A percentile compares a stretch with the other conserved stretches of the same genome.
These are phyloP conservation scores for Paramisgurnus dabryanus DNA, from an alignment of 2,113 vertebrate species.

Conservation along the genomic window DNA sequence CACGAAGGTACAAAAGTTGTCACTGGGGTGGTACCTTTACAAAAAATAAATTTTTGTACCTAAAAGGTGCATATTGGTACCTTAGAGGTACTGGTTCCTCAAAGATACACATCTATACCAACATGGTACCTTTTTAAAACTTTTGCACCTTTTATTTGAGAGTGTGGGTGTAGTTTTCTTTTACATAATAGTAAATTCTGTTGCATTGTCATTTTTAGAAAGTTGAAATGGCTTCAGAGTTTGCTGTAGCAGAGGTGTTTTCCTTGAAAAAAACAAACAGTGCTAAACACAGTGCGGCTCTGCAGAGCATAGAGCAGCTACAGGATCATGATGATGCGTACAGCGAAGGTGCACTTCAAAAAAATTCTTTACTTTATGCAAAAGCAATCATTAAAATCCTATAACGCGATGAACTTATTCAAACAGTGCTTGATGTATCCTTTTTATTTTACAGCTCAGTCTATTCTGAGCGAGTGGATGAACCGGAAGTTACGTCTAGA, in stretches of 20 bases:
- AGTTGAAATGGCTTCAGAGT: constrained; percentile 78
- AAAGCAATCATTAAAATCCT: neutral
- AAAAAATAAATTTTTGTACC: too few species aligned
- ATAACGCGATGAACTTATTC: neutral
- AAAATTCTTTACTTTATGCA: neutral
- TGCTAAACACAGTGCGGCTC: constrained; percentile 52
- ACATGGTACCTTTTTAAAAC: too few species aligned
- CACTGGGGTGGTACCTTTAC: too few species aligned
- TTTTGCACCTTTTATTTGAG: too few species aligned
- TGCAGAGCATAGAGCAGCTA: constrained; percentile 74
- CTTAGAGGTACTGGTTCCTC: too few species aligned
- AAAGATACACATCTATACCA: too few species aligned
- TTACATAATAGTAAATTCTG: neutral
- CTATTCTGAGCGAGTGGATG: constrained; percentile 85
- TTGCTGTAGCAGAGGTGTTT: constrained; percentile 79
- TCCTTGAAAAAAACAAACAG: constrained; percentile 59
- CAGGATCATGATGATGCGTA: constrained; percentile 79
- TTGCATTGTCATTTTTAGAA: constrained; percentile 64
- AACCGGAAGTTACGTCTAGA: constrained; percentile 79
- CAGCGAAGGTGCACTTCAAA: constrained; percentile 77
- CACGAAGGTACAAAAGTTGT: too few species aligned
- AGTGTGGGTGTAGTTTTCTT: neutral
- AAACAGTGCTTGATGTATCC: neutral
- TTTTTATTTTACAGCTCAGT: constrained; percentile 75
- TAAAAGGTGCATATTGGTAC: too few species aligned